A percentile compares a stretch with the other conserved stretches of the same genome.
Conservation (phyloP, 2,113 vertebrate species). For the Gallinago jamesoni region DNA sequence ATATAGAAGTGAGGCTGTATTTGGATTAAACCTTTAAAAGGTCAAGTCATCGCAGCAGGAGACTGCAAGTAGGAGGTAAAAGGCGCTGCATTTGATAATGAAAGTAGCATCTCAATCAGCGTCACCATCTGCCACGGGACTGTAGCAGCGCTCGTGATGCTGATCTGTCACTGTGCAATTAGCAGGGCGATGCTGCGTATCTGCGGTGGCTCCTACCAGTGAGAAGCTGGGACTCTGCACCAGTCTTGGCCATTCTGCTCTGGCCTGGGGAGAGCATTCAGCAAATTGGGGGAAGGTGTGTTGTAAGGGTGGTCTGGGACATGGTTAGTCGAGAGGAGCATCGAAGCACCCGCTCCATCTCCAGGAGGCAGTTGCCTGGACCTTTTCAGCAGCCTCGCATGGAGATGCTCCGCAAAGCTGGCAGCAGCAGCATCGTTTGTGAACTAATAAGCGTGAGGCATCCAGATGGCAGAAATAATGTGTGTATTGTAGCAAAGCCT, state of each 20-base stretch:
- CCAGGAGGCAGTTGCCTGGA: rapidly evolving
- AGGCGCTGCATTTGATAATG: background rate
- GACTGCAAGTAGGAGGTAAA: background rate
- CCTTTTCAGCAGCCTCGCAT: background rate
- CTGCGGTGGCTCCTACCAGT: background rate
- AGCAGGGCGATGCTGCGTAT: background rate
- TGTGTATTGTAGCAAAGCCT: background rate
- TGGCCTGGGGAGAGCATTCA: background rate
- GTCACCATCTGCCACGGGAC: rapidly evolving
- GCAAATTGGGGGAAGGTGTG: rapidly evolving
- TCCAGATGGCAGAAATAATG: background rate
- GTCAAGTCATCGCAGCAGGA: background rate
- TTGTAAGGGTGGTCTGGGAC: background rate
- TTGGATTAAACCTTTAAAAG: background rate
- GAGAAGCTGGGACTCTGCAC: background rate
- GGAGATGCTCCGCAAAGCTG: background rate
- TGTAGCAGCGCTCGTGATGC: background rate
- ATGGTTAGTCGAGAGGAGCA: rapidly evolving
- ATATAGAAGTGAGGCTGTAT: background rate
- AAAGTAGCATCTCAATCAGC: background rate
- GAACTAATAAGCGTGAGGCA: background rate
- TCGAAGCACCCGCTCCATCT: background rate
- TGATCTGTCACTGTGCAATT: background rate
- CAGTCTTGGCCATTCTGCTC: background rate
- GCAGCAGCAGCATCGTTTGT: background rate